These are phyloP conservation scores for Drosophila erecta DNA, from an alignment of 1,140 invertebrate genomes.

Conservation along the genomic window DNA sequence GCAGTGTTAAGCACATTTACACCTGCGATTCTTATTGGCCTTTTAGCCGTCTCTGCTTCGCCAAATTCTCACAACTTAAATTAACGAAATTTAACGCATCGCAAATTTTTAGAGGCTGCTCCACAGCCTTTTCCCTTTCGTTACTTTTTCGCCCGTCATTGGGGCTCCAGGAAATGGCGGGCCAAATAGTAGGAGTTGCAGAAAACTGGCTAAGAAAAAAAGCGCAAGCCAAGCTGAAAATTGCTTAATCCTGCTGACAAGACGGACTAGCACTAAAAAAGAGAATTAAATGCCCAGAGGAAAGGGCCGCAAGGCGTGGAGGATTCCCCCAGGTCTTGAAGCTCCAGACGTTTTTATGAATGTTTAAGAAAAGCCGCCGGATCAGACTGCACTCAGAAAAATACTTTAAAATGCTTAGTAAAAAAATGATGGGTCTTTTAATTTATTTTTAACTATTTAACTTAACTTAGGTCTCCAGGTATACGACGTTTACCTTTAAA, in stretches of 20 bases:
- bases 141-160: slow-evolving; percentile 49
- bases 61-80: slow-evolving; percentile 47
- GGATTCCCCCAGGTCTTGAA: slow-evolving; percentile 6
- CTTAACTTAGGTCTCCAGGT: too few relatives aligned
- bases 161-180: slow-evolving; percentile 23
- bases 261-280: slow-evolving; percentile 67
- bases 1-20: slow-evolving; percentile 26
- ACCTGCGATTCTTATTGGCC: slow-evolving; percentile 1
- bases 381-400: neutral
- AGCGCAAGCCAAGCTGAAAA: slow-evolving; percentile 76
- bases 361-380: slow-evolving; percentile 26
- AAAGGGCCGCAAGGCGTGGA: slow-evolving; percentile 9
- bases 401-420: too few relatives aligned
- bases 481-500: too few relatives aligned
- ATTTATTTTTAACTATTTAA: too few relatives aligned
- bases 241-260: slow-evolving; percentile 83
- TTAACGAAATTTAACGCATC: slow-evolving; percentile 77
- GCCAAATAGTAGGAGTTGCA: slow-evolving; percentile 49
- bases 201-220: slow-evolving; percentile 53
- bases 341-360: slow-evolving; percentile 16
- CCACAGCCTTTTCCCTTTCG: slow-evolving; percentile 14
- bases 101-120: slow-evolving; percentile 59
- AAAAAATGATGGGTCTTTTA: too few relatives aligned
- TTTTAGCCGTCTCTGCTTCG: neutral
- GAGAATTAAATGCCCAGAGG: slow-evolving; percentile 19